These are phyloP conservation scores for Cydia amplana DNA, from an alignment of 1,140 invertebrate genomes.

Conservation along the genomic window DNA sequence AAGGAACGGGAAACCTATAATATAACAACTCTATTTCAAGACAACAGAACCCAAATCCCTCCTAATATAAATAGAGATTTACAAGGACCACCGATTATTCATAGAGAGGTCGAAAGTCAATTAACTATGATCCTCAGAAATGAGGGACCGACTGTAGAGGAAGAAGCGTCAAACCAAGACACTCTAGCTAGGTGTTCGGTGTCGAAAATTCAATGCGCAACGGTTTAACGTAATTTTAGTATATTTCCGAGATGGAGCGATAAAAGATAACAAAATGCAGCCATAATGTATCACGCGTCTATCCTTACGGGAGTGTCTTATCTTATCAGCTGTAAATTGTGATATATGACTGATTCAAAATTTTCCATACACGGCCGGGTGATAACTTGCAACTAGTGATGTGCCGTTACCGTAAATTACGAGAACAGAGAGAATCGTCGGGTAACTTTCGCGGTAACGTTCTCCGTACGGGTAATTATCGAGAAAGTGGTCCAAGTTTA, in stretches of 20 bases:
- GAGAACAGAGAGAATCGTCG: too few species aligned
- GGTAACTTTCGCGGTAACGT: too few species aligned
- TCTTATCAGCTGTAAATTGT: constrained; percentile 1
- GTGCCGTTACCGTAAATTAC: too few species aligned
- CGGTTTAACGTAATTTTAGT: constrained; percentile 14
- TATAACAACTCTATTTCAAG: too few species aligned
- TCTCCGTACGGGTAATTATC: too few species aligned
- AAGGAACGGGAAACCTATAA: too few species aligned
- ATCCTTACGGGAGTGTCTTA: not conserved
- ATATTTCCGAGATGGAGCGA: constrained; percentile 9
- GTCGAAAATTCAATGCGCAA: not conserved
- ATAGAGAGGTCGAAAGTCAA: too few species aligned
- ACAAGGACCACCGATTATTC: too few species aligned
- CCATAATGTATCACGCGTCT: not conserved
- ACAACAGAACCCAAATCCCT: too few species aligned
- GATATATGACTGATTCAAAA: constrained; percentile 5
- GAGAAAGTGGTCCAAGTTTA: too few species aligned
- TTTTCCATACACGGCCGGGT: not conserved
- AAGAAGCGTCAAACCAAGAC: not conserved
- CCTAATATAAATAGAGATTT: too few species aligned
- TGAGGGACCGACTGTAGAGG: not conserved
- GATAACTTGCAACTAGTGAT: too few species aligned
- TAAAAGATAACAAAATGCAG: constrained; percentile 17
- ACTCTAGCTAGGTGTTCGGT: not conserved
- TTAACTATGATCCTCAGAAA: not conserved